These are phyloP conservation scores for Mylabris sibirica DNA, from an alignment of 2,888 invertebrate species.

Conservation along the genomic window DNA sequence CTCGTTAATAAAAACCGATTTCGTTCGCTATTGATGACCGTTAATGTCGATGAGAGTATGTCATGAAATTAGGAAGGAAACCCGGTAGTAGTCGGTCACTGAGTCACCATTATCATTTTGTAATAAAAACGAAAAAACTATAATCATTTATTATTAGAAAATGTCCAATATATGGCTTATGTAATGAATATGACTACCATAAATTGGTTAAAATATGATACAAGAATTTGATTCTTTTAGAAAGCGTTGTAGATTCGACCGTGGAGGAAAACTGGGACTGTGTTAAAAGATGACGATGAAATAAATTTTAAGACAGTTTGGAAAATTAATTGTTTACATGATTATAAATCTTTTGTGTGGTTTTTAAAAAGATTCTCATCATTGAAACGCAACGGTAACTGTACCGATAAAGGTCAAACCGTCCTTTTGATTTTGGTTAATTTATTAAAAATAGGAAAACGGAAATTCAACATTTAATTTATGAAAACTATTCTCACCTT, in stretches of 20 bases:
- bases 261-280: not conserved
- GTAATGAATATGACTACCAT: not conserved
- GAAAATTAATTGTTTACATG: not conserved
- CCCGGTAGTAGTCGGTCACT: constrained; percentile 39
- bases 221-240: constrained; percentile 27
- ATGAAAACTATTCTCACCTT: constrained; percentile 42
- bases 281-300: too few relatives aligned
- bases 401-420: constrained; percentile 21
- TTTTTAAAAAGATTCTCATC: not conserved
- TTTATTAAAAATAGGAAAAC: constrained; percentile 22
- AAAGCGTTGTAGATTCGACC: constrained; percentile 33
- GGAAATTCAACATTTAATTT: constrained; percentile 19
- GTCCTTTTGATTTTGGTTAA: not conserved
- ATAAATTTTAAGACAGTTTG: too few relatives aligned
- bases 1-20: constrained; percentile 5
- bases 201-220: constrained; percentile 7
- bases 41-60: constrained; percentile 28
- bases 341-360: too few relatives aligned
- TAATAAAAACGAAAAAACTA: not conserved
- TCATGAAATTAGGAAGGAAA: constrained; percentile 38
- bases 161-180: not conserved
- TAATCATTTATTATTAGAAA: not conserved
- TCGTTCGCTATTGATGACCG: constrained; percentile 6
- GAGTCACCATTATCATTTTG: constrained; percentile 27
- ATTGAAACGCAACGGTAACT: not conserved